phyloP scores from a whole-genome alignment of 2,888 invertebrate species.

The Osedax frankpressi region DNA sequence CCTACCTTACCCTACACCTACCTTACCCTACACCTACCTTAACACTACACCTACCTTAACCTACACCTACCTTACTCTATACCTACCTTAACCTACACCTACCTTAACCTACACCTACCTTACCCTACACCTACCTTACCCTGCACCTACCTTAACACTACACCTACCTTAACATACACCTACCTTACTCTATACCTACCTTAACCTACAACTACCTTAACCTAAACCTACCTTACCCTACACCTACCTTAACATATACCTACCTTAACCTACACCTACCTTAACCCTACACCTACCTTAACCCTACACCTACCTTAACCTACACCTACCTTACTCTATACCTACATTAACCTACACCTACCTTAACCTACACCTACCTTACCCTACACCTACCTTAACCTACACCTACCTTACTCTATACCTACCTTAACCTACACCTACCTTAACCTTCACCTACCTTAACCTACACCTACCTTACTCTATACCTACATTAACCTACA shows the following conservation, averaged over 20 bases:
- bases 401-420: no score
- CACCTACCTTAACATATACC: slow-evolving; percentile 34
- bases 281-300: slow-evolving; percentile 28
- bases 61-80: no score
- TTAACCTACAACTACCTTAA: background rate
- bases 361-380: no score
- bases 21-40: no score
- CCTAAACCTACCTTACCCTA: slow-evolving; percentile 17
- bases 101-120: no score
- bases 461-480: slow-evolving; percentile 36
- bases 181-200: background rate
- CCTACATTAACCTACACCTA: background rate
- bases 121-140: background rate
- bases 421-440: background rate
- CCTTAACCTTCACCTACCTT: no score
- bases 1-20: slow-evolving; percentile 44
- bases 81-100: slow-evolving; percentile 32
- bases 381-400: slow-evolving; percentile 41
- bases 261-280: background rate
- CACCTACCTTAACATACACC: no score
- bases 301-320: no score
- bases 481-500: background rate
- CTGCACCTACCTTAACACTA: no score
- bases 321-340: no score
- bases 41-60: background rate